These are phyloP conservation scores for Naso thynnoides DNA, from an alignment of 2,797 vertebrate species.

Conservation along the genomic window DNA sequence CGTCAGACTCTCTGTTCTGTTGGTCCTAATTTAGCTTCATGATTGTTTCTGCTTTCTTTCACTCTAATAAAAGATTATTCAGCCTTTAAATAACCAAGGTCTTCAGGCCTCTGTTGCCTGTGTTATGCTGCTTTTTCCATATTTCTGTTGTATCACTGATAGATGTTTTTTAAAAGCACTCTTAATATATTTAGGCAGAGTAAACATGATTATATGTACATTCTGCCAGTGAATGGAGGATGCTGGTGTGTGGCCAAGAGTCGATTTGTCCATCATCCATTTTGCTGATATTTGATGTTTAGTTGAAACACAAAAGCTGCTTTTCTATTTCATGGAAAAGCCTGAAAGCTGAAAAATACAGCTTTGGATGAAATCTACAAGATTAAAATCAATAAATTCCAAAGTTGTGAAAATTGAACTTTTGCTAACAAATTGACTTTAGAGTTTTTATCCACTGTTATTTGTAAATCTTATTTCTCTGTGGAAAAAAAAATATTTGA, in stretches of 20 bases:
- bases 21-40: conserved; percentile 41
- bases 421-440: neutral
- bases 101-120: conserved; percentile 20
- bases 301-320: conserved; percentile 5
- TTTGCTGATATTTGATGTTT: conserved; percentile 50
- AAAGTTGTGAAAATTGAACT: neutral
- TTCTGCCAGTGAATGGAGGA: conserved; percentile 44
- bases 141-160: conserved; percentile 35
- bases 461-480: neutral
- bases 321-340: conserved; percentile 3
- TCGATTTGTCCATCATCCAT: conserved; percentile 44
- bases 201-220: conserved; percentile 44
- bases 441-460: neutral
- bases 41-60: conserved; percentile 42
- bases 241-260: conserved; percentile 36
- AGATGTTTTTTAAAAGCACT: conserved; percentile 31
- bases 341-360: conserved; percentile 7
- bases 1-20: conserved; percentile 18
- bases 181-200: conserved; percentile 45
- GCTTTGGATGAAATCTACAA: conserved; percentile 5
- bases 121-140: conserved; percentile 14
- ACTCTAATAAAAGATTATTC: conserved; percentile 42
- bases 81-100: conserved; percentile 36
- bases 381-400: conserved; percentile 37
- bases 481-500: conserved; percentile 2